phyloP scores from a whole-genome alignment of 2,888 invertebrate species.

The Caenorhabditis sp. region DNA sequence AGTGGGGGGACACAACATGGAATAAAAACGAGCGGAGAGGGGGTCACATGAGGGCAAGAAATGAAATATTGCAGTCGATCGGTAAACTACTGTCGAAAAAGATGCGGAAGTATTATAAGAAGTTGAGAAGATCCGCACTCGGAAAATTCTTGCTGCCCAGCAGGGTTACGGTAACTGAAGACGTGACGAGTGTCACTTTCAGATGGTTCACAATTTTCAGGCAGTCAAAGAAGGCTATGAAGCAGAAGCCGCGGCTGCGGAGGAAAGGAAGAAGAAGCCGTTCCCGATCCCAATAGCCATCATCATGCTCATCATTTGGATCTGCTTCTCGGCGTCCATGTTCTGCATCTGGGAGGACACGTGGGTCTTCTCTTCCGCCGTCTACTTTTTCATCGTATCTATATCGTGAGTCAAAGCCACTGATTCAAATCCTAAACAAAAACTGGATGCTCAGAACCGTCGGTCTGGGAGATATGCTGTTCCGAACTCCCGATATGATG shows the following conservation, averaged over 20 bases:
- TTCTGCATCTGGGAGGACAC: conserved; percentile 65
- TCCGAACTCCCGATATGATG: conserved; percentile 78
- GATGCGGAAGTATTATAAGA: conserved; percentile 72
- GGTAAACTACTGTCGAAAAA: conserved; percentile 72
- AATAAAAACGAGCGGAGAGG: not conserved
- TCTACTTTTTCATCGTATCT: conserved; percentile 78
- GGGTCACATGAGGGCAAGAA: not conserved
- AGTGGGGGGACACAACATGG: conserved; percentile 2
- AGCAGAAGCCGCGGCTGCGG: conserved; percentile 23
- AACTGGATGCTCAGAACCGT: conserved; percentile 70
- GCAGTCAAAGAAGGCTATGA: conserved; percentile 29
- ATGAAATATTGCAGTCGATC: conserved; percentile 65
- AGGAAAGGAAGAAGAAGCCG: conserved; percentile 50
- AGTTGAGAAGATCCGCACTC: conserved; percentile 58
- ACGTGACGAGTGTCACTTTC: too few relatives aligned
- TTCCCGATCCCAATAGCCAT: conserved; percentile 77
- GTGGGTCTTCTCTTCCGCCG: conserved; percentile 70
- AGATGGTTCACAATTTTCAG: conserved; percentile 2
- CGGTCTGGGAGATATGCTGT: conserved; percentile 77
- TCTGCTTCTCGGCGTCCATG: conserved; percentile 70
- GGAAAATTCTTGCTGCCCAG: conserved; percentile 30
- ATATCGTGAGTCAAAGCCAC: conserved; percentile 67
- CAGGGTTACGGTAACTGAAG: conserved; percentile 28
- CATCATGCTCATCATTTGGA: conserved; percentile 75
- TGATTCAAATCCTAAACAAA: not conserved